phyloP scores from a whole-genome alignment of 2,797 vertebrate genomes.

The Champsocephalus esox region DNA sequence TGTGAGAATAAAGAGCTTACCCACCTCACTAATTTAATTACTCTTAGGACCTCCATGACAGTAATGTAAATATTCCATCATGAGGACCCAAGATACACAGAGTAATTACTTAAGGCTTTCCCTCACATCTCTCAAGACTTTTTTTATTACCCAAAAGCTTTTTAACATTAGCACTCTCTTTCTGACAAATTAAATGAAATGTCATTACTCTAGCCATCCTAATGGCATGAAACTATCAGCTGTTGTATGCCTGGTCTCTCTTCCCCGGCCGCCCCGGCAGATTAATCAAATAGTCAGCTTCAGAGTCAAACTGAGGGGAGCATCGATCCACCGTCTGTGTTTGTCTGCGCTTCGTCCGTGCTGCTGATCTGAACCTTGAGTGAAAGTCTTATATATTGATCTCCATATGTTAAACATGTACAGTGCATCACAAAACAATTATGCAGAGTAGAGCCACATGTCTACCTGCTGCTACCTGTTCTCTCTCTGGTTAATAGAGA shows the following conservation, averaged over 20 bases:
- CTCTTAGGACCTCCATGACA: conserved; percentile 91
- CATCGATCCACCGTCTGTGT: conserved; percentile 85
- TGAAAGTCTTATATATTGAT: conserved; percentile 83
- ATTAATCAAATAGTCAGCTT: conserved; percentile 90
- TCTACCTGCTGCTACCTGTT: conserved; percentile 27
- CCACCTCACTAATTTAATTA: conserved; percentile 96
- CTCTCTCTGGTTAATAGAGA: conserved; percentile 24
- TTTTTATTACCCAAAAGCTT: conserved; percentile 94
- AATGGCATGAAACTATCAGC: conserved; percentile 95
- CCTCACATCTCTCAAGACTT: conserved; percentile 89
- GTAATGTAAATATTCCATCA: conserved; percentile 99
- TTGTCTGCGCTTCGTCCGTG: conserved; percentile 72
- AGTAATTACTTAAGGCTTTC: conserved; percentile 99
- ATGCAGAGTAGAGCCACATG: conserved; percentile 70
- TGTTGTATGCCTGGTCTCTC: conserved; percentile 88
- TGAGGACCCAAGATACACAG: conserved; percentile 91
- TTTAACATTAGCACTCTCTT: conserved; percentile 99
- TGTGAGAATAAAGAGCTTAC: conserved; percentile 90
- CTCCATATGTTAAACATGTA: conserved; percentile 82
- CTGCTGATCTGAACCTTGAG: conserved; percentile 79
- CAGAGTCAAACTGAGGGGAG: conserved; percentile 83
- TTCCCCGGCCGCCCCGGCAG: conserved; percentile 79
- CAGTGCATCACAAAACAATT: conserved; percentile 81
- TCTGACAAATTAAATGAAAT: conserved; percentile 99
- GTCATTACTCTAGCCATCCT: conserved; percentile 98